Base-by-base conservation (phyloP, 2,113 vertebrate species). In the Stercorarius parasiticus region DNA sequence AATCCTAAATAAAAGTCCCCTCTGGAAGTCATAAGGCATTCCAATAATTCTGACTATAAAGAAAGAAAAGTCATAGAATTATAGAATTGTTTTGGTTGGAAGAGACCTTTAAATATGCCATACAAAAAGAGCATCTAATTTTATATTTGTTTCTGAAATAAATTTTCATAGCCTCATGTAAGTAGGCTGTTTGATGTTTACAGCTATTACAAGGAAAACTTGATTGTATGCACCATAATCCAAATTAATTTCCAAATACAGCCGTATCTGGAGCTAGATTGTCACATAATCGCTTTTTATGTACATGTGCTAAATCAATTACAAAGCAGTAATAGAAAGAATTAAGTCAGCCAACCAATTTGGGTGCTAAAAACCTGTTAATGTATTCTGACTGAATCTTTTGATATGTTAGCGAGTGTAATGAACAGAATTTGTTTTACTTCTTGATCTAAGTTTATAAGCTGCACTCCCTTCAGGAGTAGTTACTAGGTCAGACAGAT, bases 131-230 rank as follows among this genome's bases (percentile, higher is more conserved):
- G 43, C 30, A 91, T n/a, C 52, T 55, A 25, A 76, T 58, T 94
- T 93, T 21, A 16, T 90, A 95, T 67, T 97, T 30, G 74, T 84
- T 95, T 77, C 77, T 91, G 84, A 96, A 97, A 92, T 43, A 59
- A 29, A 61, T 52, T 59, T 67, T 79, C 45, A 80, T 15, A 67
- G 52, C 4, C 20, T 65, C 40, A n/a, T 32, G 6, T 18, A 86
- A 93, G 13, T 38, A 47, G 6, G 26, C 30, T 64, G 5, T 74
- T 88, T 49, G 29, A 56, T 87, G 80, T 74, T 78, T 58, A 50
- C 38, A 88, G 67, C 5, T 82, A 18, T 53, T 86, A 61, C 66
- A n/a, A 42, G 30, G 38, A 67, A 80, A 77, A 49, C 16, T 30
- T 43, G 4, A 90, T 29, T 62, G 38, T 64, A 67, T 15, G 25